Percentiles rank a stretch among this genome's conserved stretches.
Conservation (phyloP, 2,797 vertebrate species). For the Avahi laniger region DNA sequence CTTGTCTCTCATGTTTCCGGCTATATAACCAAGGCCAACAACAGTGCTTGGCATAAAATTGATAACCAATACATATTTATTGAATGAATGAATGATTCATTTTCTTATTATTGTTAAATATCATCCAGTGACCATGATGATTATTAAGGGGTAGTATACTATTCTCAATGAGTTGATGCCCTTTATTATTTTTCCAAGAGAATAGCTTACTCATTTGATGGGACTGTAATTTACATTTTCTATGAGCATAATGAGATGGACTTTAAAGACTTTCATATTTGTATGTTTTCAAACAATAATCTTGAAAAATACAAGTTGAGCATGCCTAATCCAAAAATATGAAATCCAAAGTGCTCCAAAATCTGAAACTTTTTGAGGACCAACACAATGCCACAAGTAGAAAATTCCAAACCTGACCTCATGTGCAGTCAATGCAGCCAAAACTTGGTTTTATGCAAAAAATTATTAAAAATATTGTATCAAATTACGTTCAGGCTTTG, state of each 20-base stretch:
- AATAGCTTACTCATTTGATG: neutral
- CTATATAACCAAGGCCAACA: neutral
- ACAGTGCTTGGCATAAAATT: neutral
- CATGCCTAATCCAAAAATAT: neutral
- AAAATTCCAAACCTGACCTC: neutral
- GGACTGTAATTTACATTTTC: neutral
- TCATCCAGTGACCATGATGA: neutral
- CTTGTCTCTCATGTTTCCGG: neutral
- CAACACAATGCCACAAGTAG: no score
- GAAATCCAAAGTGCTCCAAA: neutral
- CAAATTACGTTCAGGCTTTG: neutral
- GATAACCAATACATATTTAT: neutral
- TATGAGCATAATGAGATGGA: neutral
- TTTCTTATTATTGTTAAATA: neutral
- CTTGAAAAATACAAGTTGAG: neutral
- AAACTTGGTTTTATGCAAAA: neutral
- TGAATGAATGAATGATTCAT: neutral
- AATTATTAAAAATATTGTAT: neutral
- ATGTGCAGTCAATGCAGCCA: neutral
- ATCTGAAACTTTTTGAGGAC: neutral
- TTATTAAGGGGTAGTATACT: neutral
- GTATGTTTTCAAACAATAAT: constrained; percentile 8
- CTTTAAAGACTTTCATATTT: constrained; percentile 27
- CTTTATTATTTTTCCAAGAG: neutral
- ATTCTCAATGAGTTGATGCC: neutral